A percentile compares a stretch with the other conserved stretches of the same genome.
Conservation (phyloP, 2,888 invertebrate species). For the Melanostoma scalare region DNA sequence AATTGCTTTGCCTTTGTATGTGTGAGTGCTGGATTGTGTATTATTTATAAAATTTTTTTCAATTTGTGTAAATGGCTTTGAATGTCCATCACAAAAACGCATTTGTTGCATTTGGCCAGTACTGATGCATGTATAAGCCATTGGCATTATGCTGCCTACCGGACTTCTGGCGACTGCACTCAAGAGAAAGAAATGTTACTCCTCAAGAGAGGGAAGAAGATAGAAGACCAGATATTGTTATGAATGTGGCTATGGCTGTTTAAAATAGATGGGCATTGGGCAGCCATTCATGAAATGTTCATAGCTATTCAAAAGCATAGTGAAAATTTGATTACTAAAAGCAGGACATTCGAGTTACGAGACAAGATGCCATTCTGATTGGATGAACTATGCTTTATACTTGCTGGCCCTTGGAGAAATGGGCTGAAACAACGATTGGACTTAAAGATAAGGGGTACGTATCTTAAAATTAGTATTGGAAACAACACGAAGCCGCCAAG, state of each 20-base stretch:
- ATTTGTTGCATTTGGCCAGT: slow-evolving; percentile 62
- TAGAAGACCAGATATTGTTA: slow-evolving; percentile 25
- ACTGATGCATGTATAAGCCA: slow-evolving; percentile 45
- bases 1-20: slow-evolving; percentile 47
- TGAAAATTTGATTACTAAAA: slow-evolving; percentile 60
- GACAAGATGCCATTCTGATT: too few species aligned
- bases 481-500: too few species aligned
- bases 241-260: slow-evolving; percentile 66
- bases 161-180: background rate
- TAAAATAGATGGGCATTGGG: slow-evolving; percentile 47
- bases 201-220: background rate
- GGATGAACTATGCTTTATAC: too few species aligned
- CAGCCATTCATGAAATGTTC: slow-evolving; percentile 60
- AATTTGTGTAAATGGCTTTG: background rate
- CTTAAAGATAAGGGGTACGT: too few species aligned
- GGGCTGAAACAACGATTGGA: too few species aligned
- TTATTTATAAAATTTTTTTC: slow-evolving; percentile 6
- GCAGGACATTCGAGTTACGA: too few species aligned
- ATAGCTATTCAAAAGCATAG: slow-evolving; percentile 66
- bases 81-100: slow-evolving; percentile 1
- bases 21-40: slow-evolving; percentile 9
- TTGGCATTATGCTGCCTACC: slow-evolving; percentile 13
- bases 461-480: too few species aligned
- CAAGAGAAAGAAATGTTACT: slow-evolving; percentile 14
- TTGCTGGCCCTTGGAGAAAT: too few species aligned